Evolutionary conservation across 2,797 vertebrate genomes (phyloP).

Genomic region (Phalloptychus januarius): DNA sequence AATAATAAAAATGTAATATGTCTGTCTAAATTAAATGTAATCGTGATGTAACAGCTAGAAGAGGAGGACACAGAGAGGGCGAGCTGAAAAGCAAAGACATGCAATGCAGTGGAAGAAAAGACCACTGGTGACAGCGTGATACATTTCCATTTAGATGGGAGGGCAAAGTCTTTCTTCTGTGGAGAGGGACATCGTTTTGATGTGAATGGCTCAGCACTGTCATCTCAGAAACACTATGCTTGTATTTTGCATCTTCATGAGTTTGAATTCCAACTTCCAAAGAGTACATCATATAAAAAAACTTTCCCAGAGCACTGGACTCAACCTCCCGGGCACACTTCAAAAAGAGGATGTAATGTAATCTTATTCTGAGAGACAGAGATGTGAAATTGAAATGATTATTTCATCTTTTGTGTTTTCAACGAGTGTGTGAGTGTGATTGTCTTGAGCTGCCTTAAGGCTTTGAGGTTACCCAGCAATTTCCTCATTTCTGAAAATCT

Average conservation of each 20-base stretch:
- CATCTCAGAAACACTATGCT: slow-evolving; percentile 53
- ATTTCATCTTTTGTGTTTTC: slow-evolving; percentile 65
- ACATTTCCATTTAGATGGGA: slow-evolving; percentile 83
- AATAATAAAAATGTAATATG: background rate
- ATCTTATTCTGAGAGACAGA: slow-evolving; percentile 61
- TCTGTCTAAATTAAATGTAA: slow-evolving; percentile 20
- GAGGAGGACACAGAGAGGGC: slow-evolving; percentile 18
- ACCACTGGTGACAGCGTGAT: slow-evolving; percentile 59
- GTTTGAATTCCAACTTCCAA: slow-evolving; percentile 67
- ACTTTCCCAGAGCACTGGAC: slow-evolving; percentile 46
- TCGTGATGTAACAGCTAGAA: slow-evolving; percentile 7
- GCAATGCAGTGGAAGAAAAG: slow-evolving; percentile 39
- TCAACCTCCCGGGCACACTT: slow-evolving; percentile 57
- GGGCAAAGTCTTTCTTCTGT: slow-evolving; percentile 58
- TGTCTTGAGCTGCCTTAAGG: slow-evolving; percentile 49
- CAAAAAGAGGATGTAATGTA: slow-evolving; percentile 65
- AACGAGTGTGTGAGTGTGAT: slow-evolving; percentile 34
- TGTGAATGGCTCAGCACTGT: slow-evolving; percentile 64
- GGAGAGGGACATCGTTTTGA: slow-evolving; percentile 54
- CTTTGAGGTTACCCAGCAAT: slow-evolving; percentile 57
- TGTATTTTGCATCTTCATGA: slow-evolving; percentile 55
- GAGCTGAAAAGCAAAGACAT: slow-evolving; percentile 28
- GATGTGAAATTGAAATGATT: slow-evolving; percentile 67
- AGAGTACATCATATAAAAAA: slow-evolving; percentile 47
- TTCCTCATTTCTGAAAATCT: slow-evolving; percentile 51